Conservation (phyloP, 2,113 vertebrate species). For the Lota lota region DNA sequence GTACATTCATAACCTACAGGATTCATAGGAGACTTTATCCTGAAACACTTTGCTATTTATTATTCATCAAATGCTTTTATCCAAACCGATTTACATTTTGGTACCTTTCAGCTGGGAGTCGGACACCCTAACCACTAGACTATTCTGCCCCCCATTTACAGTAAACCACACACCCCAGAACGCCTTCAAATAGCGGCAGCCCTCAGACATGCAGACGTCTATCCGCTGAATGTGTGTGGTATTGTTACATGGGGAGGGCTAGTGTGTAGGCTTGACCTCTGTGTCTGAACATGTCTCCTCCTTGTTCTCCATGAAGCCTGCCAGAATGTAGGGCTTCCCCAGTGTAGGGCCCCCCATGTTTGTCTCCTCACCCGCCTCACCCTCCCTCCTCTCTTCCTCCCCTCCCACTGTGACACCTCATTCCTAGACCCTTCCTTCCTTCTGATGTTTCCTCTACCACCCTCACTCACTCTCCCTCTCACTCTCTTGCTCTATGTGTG, state of each 20-base stretch:
- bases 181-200: neutral
- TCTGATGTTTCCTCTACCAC: neutral
- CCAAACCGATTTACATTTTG: no score
- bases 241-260: no score
- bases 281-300: slow-evolving; percentile 26
- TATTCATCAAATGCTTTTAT: no score
- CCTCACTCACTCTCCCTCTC: neutral
- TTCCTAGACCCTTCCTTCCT: slow-evolving; percentile 9
- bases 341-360: slow-evolving; percentile 9
- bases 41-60: no score
- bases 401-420: neutral
- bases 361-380: neutral
- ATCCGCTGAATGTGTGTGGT: neutral
- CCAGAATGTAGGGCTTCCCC: slow-evolving; percentile 46
- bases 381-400: neutral
- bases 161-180: no score
- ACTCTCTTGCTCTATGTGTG: neutral
- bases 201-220: neutral
- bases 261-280: neutral
- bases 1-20: no score
- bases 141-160: no score
- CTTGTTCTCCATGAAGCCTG: slow-evolving; percentile 19
- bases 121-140: no score
- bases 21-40: no score
- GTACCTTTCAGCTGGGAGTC: no score